phyloP scores from a whole-genome alignment of 2,113 vertebrate genomes.

The Ictidomys tridecemlineatus region DNA sequence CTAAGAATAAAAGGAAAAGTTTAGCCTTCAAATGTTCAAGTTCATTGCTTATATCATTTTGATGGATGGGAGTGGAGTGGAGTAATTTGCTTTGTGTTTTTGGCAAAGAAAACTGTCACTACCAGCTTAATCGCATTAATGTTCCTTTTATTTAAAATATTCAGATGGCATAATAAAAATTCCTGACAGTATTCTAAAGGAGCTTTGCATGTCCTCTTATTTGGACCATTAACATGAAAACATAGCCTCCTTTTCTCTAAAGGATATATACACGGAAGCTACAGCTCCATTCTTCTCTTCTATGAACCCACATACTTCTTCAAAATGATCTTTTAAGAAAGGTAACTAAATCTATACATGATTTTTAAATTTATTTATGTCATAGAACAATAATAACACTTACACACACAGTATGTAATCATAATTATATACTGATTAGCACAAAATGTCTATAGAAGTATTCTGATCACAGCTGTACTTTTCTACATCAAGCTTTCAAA shows the following conservation, averaged over 20 bases:
- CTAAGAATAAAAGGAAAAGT: neutral
- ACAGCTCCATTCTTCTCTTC: neutral
- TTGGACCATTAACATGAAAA: neutral
- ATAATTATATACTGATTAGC: neutral
- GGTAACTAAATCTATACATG: conserved; percentile 61
- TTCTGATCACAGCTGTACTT: conserved; percentile 37
- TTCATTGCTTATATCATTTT: neutral
- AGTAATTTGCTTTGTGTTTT: neutral
- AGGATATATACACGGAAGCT: neutral
- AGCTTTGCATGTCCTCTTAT: neutral
- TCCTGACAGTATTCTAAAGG: neutral
- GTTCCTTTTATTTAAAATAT: neutral
- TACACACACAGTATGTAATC: neutral
- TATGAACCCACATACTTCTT: conserved; percentile 1
- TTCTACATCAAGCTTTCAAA: neutral
- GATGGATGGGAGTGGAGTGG: neutral
- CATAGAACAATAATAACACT: conserved; percentile 34
- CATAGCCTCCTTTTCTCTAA: neutral
- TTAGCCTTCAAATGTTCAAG: neutral
- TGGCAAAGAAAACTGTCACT: neutral
- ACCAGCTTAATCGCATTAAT: neutral
- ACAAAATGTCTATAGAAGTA: neutral
- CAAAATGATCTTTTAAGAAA: conserved; percentile 52
- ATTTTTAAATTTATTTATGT: conserved; percentile 24
- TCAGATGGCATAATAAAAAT: neutral